These are phyloP conservation scores for Drosophila baimaii DNA, from an alignment of 1,140 invertebrate species.

Conservation along the genomic window DNA sequence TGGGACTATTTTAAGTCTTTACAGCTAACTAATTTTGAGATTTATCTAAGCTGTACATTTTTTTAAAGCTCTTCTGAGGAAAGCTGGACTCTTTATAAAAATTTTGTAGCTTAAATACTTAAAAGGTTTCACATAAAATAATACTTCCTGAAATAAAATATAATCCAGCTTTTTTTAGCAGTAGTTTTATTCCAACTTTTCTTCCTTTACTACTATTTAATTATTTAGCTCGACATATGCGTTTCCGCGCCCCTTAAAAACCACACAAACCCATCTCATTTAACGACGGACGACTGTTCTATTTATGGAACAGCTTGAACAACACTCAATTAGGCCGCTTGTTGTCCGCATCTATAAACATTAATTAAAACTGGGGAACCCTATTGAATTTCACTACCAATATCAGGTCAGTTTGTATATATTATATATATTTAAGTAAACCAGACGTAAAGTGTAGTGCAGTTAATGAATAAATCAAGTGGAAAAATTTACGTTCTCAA, in stretches of 20 bases:
- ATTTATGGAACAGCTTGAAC: conserved; percentile 43
- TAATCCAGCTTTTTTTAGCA: too few species aligned
- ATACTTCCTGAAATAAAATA: too few species aligned
- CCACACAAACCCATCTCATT: conserved; percentile 9
- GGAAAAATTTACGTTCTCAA: conserved; percentile 62
- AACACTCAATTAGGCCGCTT: conserved; percentile 43
- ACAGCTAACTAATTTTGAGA: too few species aligned
- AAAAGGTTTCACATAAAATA: too few species aligned
- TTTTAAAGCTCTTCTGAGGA: not conserved
- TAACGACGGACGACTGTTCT: conserved; percentile 12
- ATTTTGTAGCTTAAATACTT: too few species aligned
- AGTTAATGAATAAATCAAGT: conserved; percentile 63
- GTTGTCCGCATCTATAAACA: conserved; percentile 34
- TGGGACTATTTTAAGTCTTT: not conserved
- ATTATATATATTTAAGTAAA: conserved; percentile 16
- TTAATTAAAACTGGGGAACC: conserved; percentile 33
- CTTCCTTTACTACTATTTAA: not conserved
- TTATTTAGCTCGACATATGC: not conserved
- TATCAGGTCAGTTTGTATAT: conserved; percentile 24
- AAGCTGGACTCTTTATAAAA: too few species aligned
- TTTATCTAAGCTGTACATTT: not conserved
- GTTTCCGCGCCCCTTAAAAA: not conserved
- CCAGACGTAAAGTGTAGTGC: conserved; percentile 28
- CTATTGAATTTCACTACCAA: conserved; percentile 22
- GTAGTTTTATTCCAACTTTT: not conserved